These are phyloP conservation scores for Oncorhynchus clarkii DNA, from an alignment of 2,113 vertebrate species.

Conservation along the genomic window DNA sequence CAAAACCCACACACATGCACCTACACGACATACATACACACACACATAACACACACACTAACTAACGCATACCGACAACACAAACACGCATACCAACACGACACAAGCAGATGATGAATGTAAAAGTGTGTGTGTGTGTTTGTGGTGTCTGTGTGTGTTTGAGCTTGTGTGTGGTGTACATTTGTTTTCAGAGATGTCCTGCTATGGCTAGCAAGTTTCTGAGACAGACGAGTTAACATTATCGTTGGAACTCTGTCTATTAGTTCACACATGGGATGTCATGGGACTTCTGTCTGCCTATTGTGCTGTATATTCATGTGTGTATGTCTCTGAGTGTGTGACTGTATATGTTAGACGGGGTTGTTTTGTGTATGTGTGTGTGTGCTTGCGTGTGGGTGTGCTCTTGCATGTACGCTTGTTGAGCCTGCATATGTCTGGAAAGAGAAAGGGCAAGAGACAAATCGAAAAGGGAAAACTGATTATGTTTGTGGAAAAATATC, in stretches of 20 bases:
- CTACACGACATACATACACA: too few species aligned
- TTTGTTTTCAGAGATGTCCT: too few species aligned
- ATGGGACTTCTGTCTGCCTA: background rate
- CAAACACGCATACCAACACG: too few species aligned
- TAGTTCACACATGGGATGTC: background rate
- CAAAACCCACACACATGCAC: too few species aligned
- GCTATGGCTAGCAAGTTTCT: too few species aligned
- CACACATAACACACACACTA: too few species aligned
- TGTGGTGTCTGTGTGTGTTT: background rate
- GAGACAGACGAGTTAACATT: too few species aligned
- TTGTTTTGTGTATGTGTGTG: background rate
- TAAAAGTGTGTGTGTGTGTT: slow-evolving; percentile 12
- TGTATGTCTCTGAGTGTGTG: background rate
- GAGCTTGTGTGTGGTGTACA: background rate
- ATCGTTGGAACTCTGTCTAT: too few species aligned
- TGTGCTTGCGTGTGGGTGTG: background rate
- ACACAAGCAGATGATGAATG: too few species aligned
- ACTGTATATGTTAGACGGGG: background rate
- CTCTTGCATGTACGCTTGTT: background rate
- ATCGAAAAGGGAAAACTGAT: background rate
- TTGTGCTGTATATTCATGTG: background rate
- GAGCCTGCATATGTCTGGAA: too few species aligned
- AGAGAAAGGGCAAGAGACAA: too few species aligned
- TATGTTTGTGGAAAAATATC: slow-evolving; percentile 11
- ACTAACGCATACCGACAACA: too few species aligned